Conservation (phyloP, 2,888 invertebrate genomes). For the Tineola bisselliella region DNA sequence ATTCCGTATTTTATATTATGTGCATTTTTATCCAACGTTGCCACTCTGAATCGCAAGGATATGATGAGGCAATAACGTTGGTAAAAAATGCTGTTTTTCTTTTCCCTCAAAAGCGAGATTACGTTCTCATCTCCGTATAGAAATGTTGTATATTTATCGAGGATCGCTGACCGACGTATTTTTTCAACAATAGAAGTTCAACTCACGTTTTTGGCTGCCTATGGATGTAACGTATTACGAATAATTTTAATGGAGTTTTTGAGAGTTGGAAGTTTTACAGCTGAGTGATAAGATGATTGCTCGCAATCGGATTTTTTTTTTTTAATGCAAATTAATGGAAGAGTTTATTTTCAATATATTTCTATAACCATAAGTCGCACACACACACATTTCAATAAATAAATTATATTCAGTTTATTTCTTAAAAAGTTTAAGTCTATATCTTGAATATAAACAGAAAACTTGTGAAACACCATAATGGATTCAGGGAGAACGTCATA, state of each 20-base stretch:
- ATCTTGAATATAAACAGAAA: neutral
- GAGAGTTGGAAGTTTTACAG: neutral
- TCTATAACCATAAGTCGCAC: too few species aligned
- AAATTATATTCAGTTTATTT: too few species aligned
- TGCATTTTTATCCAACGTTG: conserved; percentile 10
- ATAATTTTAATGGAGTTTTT: neutral
- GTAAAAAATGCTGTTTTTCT: conserved; percentile 32
- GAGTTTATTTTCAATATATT: too few species aligned
- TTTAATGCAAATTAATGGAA: neutral
- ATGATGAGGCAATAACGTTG: conserved; percentile 12
- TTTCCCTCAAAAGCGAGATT: conserved; percentile 42
- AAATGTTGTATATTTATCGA: conserved; percentile 17
- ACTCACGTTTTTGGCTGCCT: neutral
- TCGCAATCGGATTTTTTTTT: neutral
- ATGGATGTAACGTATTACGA: too few species aligned
- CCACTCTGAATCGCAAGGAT: conserved; percentile 11
- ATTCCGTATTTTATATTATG: conserved; percentile 4
- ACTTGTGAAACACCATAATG: neutral
- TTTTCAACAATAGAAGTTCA: neutral
- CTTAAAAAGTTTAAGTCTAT: too few species aligned
- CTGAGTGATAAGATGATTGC: neutral
- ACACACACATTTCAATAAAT: too few species aligned
- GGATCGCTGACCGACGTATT: conserved; percentile 3
- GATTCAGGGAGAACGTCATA: neutral
- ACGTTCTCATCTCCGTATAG: conserved; percentile 45